These are phyloP conservation scores for Lepidostoma basale DNA, from an alignment of 1,140 invertebrate species.

Conservation along the genomic window DNA sequence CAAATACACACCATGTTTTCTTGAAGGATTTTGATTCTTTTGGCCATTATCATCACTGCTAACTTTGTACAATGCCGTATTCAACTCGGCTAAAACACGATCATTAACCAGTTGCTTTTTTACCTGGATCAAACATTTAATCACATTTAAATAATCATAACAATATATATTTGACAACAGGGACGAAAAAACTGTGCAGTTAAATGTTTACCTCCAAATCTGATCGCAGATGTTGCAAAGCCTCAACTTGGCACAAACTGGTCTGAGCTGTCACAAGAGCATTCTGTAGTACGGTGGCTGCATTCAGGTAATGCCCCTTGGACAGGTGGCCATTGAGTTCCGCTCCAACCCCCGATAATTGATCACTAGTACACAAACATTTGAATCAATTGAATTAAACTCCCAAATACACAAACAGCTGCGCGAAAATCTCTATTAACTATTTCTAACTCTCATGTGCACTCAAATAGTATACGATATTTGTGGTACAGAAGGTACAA, in stretches of 20 bases:
- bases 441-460: conserved; percentile 13
- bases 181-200: too few relatives aligned
- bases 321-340: conserved; percentile 72
- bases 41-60: conserved; percentile 38
- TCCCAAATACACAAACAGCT: neutral
- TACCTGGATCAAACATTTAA: conserved; percentile 28
- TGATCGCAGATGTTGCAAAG: conserved; percentile 74
- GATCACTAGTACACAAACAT: conserved; percentile 66
- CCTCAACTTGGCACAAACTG: conserved; percentile 78
- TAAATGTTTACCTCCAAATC: conserved; percentile 64
- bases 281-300: conserved; percentile 79
- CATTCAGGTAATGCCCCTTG: conserved; percentile 84
- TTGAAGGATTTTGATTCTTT: conserved; percentile 35
- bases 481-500: too few relatives aligned
- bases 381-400: conserved; percentile 19
- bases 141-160: too few relatives aligned
- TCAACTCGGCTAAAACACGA: conserved; percentile 33
- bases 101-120: conserved; percentile 42
- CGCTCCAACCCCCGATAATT: conserved; percentile 78
- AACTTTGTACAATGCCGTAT: conserved; percentile 37
- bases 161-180: too few relatives aligned
- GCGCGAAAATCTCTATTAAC: neutral
- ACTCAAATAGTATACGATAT: too few relatives aligned
- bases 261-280: conserved; percentile 72
- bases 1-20: conserved; percentile 36